These are phyloP conservation scores for Nomada hirtipes DNA, from an alignment of 2,888 invertebrate genomes.

Conservation along the genomic window DNA sequence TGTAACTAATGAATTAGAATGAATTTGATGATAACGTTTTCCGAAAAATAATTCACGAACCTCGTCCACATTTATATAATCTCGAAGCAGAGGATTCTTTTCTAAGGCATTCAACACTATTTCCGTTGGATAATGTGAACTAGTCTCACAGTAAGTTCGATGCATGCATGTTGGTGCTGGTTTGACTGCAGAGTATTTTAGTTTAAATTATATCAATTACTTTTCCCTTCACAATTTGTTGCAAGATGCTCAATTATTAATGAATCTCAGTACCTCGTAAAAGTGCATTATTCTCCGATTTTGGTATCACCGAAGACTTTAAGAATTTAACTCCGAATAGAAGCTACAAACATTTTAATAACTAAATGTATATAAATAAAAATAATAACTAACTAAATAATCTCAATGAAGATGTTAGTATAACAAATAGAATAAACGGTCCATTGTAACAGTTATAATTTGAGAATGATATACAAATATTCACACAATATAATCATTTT, in stretches of 20 bases:
- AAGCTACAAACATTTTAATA: slow-evolving; percentile 9
- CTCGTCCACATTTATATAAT: slow-evolving; percentile 16
- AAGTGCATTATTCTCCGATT: background rate
- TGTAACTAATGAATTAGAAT: background rate
- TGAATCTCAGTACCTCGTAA: background rate
- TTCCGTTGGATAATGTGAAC: slow-evolving; percentile 41
- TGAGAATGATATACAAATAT: background rate
- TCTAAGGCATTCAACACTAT: slow-evolving; percentile 26
- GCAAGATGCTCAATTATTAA: background rate
- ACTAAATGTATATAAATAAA: background rate
- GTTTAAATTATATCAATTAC: background rate
- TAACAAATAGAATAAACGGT: background rate
- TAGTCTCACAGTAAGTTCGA: slow-evolving; percentile 44
- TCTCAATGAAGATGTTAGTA: background rate
- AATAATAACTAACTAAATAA: background rate
- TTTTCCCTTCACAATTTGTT: background rate
- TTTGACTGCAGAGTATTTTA: background rate
- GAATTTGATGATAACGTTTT: background rate
- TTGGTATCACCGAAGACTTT: background rate
- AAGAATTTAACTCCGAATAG: background rate
- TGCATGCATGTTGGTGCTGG: slow-evolving; percentile 21
- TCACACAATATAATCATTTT: background rate
- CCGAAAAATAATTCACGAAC: slow-evolving; percentile 26
- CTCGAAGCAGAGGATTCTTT: slow-evolving; percentile 28
- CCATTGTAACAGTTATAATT: background rate